A percentile compares a stretch with the other conserved stretches of the same genome.
Conservation (phyloP, 2,113 vertebrate species). For the Zosterops hypoxanthus region DNA sequence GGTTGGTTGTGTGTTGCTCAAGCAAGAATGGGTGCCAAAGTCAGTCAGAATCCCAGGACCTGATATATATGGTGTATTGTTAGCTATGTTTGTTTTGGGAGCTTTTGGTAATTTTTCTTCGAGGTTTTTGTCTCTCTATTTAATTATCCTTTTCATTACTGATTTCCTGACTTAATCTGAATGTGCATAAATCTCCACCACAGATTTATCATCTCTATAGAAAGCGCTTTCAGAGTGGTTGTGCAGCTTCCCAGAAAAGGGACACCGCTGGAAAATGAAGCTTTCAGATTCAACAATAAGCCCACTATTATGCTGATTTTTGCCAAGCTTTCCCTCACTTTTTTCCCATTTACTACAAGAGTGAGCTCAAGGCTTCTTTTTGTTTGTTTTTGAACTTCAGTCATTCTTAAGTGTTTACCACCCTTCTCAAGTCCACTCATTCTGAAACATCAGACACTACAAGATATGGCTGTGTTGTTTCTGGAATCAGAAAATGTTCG, state of each 20-base stretch:
- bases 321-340: constrained; percentile 51
- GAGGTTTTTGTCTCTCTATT: constrained; percentile 58
- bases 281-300: constrained; percentile 65
- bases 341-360: constrained; percentile 45
- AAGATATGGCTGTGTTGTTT: neutral
- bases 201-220: constrained; percentile 67
- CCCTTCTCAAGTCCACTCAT: constrained; percentile 15
- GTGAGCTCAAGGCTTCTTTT: constrained; percentile 52
- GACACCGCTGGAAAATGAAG: constrained; percentile 49
- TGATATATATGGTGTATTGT: constrained; percentile 40
- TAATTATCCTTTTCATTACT: constrained; percentile 62
- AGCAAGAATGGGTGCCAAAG: constrained; percentile 31
- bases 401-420: constrained; percentile 53
- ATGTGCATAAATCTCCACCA: constrained; percentile 63
- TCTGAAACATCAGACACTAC: neutral
- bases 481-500: neutral
- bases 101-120: constrained; percentile 60
- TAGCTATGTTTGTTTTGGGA: constrained; percentile 41
- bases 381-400: constrained; percentile 41
- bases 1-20: neutral
- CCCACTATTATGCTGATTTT: constrained; percentile 69
- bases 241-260: constrained; percentile 52
- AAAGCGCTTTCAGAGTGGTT: constrained; percentile 43
- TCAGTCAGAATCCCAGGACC: constrained; percentile 60
- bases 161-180: constrained; percentile 68